Percentiles rank a stretch among this genome's conserved stretches.
Conservation (phyloP, 2,888 invertebrate genomes). For the Galeopsomyia nigrocyanea region DNA sequence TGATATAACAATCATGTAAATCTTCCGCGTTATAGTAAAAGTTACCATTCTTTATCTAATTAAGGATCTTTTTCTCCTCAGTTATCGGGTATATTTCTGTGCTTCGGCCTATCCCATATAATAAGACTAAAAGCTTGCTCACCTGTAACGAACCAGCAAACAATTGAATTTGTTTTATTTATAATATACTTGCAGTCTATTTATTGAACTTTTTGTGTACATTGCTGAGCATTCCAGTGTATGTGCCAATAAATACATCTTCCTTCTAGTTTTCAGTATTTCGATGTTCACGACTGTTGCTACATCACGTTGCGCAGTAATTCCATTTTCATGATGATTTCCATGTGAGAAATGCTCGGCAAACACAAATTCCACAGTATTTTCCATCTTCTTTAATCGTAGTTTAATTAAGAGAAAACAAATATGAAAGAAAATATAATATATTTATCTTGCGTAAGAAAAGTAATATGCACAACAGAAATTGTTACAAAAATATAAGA, state of each 20-base stretch:
- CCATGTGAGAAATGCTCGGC: slow-evolving; percentile 24
- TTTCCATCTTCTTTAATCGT: slow-evolving; percentile 7
- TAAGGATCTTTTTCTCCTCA: slow-evolving; percentile 10
- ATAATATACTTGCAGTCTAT: slow-evolving; percentile 32
- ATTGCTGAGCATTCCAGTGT: slow-evolving; percentile 30
- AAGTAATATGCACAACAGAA: slow-evolving; percentile 3
- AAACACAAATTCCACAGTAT: slow-evolving; percentile 12
- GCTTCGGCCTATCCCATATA: slow-evolving; percentile 15
- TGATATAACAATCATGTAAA: slow-evolving; percentile 21
- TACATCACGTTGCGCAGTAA: slow-evolving; percentile 21
- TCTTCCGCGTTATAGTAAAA: slow-evolving; percentile 29
- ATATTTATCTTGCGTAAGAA: slow-evolving; percentile 16
- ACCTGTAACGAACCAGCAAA: slow-evolving; percentile 17
- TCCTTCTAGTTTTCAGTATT: no score
- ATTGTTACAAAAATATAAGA: no score
- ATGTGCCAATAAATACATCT: slow-evolving; percentile 24
- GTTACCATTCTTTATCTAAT: slow-evolving; percentile 44
- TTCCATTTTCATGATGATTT: slow-evolving; percentile 6
- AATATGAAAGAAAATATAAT: slow-evolving; percentile 14
- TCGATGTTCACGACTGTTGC: not conserved
- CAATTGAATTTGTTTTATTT: slow-evolving; percentile 24
- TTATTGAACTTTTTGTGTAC: slow-evolving; percentile 30
- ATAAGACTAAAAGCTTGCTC: slow-evolving; percentile 27
- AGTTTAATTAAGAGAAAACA: slow-evolving; percentile 11
- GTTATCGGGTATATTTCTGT: slow-evolving; percentile 22